A percentile compares a stretch with the other conserved stretches of the same genome.
Evolutionary conservation across 2,113 vertebrate genomes (phyloP).

Genomic region (Rhabdornis inornatus): DNA sequence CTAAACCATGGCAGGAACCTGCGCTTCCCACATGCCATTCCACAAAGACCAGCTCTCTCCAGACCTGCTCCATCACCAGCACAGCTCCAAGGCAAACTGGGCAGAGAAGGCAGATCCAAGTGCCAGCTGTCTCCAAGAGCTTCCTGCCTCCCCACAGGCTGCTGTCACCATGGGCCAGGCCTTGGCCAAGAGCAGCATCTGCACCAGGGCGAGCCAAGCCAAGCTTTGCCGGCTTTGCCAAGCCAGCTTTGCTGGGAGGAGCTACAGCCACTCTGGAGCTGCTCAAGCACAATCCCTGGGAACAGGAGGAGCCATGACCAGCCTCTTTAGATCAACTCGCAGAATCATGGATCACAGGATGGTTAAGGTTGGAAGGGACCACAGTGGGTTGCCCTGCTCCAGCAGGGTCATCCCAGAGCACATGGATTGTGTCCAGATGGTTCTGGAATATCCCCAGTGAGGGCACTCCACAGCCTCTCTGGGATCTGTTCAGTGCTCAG

Average conservation of each 20-base stretch:
- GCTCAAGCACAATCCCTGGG: not conserved
- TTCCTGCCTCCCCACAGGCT: not conserved
- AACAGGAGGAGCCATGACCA: rapidly evolving
- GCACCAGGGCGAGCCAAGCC: not conserved
- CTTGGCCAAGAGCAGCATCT: constrained; percentile 3
- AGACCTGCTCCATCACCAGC: not conserved
- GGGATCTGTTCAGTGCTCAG: not conserved
- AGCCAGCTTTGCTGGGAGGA: not conserved
- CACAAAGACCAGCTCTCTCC: not conserved
- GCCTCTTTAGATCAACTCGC: rapidly evolving
- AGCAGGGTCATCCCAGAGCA: not conserved
- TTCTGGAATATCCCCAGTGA: not conserved
- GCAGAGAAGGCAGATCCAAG: not conserved
- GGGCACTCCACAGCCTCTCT: not conserved
- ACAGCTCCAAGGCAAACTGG: not conserved
- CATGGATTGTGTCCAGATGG: not conserved
- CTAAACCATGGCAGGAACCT: not conserved
- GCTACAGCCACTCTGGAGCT: not conserved
- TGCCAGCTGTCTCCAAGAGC: not conserved
- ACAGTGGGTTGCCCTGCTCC: not conserved
- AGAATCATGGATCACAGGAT: not conserved
- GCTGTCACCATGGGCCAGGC: not conserved
- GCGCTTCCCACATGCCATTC: rapidly evolving
- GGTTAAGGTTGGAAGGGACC: not conserved
- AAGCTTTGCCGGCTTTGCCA: not conserved